Evolutionary conservation across 2,888 invertebrate species (phyloP).

Genomic region (Pandemis heparana): DNA sequence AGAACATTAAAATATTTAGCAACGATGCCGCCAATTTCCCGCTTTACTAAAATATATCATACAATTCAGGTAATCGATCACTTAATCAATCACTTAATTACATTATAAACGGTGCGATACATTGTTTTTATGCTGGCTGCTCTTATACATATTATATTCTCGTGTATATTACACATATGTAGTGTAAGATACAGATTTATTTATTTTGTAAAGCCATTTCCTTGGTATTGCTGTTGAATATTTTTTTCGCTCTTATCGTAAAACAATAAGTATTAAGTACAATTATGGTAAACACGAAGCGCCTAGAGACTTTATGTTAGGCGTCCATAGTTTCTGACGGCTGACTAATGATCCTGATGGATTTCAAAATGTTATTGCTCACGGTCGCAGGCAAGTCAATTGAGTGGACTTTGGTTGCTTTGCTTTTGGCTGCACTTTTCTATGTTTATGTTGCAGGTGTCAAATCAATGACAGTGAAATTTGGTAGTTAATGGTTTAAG

Average conservation of each 20-base stretch:
- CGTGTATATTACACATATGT: not conserved
- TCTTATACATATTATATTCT: slow-evolving; percentile 2
- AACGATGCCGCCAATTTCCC: slow-evolving; percentile 60
- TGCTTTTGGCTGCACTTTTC: too few relatives aligned
- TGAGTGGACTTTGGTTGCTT: too few relatives aligned
- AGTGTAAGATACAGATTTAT: slow-evolving; percentile 51
- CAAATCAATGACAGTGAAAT: slow-evolving; percentile 1
- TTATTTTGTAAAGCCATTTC: slow-evolving; percentile 76
- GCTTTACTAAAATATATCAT: slow-evolving; percentile 54
- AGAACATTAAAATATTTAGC: slow-evolving; percentile 47
- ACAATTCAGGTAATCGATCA: slow-evolving; percentile 22
- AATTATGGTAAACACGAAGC: slow-evolving; percentile 62
- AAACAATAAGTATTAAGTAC: slow-evolving; percentile 53
- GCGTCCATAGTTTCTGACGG: not conserved
- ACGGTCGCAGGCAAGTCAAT: not conserved
- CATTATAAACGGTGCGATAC: not conserved
- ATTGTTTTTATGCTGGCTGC: not conserved
- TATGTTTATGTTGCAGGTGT: not conserved
- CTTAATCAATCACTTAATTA: slow-evolving; percentile 9
- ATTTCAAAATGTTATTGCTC: not conserved
- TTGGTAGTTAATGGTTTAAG: slow-evolving; percentile 2
- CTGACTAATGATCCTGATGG: slow-evolving; percentile 7
- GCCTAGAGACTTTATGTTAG: not conserved
- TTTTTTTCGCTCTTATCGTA: slow-evolving; percentile 61
- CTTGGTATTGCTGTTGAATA: slow-evolving; percentile 75